Percentiles rank a stretch among this genome's conserved stretches.
Evolutionary conservation across 2,888 invertebrate species (phyloP).

Genomic region (Nymphalis urticae): DNA sequence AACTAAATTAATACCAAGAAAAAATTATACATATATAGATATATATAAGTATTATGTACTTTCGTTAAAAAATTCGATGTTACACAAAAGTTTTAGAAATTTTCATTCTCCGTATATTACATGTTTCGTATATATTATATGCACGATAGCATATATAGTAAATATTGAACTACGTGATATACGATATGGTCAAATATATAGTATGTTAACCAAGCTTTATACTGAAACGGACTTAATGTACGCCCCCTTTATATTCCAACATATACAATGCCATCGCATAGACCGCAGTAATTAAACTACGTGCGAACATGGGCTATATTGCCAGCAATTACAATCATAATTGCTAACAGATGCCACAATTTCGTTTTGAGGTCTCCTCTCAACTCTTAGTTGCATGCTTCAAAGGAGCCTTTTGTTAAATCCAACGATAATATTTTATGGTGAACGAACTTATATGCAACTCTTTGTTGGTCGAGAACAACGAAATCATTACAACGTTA

Average conservation of each 20-base stretch:
- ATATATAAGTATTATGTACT: no score
- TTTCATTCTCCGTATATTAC: no score
- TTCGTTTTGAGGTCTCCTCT: constrained; percentile 37
- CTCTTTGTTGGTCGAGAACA: constrained; percentile 33
- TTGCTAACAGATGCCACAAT: constrained; percentile 43
- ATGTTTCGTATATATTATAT: neutral
- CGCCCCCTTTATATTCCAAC: constrained; percentile 27
- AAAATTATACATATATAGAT: no score
- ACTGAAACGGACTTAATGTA: constrained; percentile 23
- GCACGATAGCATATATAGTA: neutral
- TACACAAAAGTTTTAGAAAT: no score
- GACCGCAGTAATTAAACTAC: constrained; percentile 35
- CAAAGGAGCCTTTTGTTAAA: constrained; percentile 39
- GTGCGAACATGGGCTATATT: constrained; percentile 34
- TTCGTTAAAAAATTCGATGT: no score
- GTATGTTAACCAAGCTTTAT: constrained; percentile 16
- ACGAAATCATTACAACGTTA: constrained; percentile 25
- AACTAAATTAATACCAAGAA: no score
- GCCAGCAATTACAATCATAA: constrained; percentile 43
- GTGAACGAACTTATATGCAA: constrained; percentile 25
- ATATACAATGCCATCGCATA: constrained; percentile 23
- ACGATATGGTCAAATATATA: constrained; percentile 1
- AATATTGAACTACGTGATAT: neutral
- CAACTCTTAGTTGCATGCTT: constrained; percentile 31
- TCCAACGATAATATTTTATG: constrained; percentile 33